These are phyloP conservation scores for Tachuris rubrigastra DNA, from an alignment of 2,113 vertebrate genomes.

Conservation along the genomic window DNA sequence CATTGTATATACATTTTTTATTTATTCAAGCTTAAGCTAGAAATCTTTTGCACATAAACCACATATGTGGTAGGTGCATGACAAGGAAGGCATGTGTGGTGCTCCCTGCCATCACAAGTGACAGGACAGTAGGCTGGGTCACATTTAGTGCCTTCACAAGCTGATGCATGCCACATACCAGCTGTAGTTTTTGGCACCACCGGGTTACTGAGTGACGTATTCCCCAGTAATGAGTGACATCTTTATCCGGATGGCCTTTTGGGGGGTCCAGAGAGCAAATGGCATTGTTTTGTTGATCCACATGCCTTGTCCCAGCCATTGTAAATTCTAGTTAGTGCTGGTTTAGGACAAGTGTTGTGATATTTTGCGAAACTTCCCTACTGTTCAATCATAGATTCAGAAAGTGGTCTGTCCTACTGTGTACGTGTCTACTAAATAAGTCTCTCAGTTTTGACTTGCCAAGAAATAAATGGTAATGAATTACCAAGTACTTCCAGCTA, in stretches of 20 bases:
- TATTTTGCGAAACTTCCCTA: background rate
- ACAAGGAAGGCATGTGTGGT: background rate
- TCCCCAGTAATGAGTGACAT: background rate
- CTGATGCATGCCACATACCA: background rate
- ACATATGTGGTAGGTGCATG: background rate
- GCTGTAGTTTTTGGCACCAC: background rate
- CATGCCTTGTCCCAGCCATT: background rate
- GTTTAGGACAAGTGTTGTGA: background rate
- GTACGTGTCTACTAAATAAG: background rate
- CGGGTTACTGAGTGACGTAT: background rate
- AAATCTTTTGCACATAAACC: background rate
- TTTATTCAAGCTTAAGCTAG: background rate
- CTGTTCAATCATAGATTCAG: background rate
- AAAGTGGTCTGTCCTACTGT: background rate
- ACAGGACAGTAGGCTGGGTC: background rate
- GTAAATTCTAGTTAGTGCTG: background rate
- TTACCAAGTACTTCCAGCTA: background rate
- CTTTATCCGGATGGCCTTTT: background rate
- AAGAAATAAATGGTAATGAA: background rate
- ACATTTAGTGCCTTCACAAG: background rate
- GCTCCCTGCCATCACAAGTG: background rate
- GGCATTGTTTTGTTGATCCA: background rate
- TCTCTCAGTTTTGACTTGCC: background rate
- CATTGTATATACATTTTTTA: background rate
- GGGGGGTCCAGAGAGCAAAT: background rate